Conservation (phyloP, 2,797 vertebrate species). For the Spizella passerina region DNA sequence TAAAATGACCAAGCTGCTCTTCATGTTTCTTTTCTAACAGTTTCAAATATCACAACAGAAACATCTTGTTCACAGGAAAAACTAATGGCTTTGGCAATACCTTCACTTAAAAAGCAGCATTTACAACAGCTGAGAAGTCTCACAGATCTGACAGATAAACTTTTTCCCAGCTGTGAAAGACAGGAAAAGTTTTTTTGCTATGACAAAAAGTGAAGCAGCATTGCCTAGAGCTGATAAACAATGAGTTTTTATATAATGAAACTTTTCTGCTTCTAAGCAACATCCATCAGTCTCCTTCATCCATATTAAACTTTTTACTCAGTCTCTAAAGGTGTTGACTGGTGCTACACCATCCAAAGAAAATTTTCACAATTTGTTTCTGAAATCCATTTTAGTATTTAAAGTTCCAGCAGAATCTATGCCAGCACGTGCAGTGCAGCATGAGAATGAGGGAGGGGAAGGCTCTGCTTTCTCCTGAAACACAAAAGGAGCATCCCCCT, state of each 20-base stretch:
- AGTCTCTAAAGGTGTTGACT: background rate
- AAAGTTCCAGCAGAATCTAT: background rate
- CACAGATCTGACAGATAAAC: background rate
- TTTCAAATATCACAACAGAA: background rate
- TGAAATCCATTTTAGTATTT: background rate
- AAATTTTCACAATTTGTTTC: background rate
- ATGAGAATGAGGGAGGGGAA: background rate
- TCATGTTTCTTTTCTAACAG: background rate
- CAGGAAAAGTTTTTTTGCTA: background rate
- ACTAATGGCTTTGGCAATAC: background rate
- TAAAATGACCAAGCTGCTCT: background rate
- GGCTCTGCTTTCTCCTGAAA: background rate
- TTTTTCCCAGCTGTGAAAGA: background rate
- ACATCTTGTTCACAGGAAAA: background rate
- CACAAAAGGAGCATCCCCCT: background rate
- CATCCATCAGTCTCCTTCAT: background rate
- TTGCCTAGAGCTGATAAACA: slow-evolving; percentile 14
- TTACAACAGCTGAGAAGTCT: background rate
- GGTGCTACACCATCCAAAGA: background rate
- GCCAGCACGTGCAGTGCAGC: background rate
- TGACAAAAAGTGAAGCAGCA: background rate
- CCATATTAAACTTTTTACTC: background rate
- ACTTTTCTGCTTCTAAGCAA: background rate
- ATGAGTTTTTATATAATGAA: background rate
- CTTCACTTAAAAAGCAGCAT: background rate